phyloP scores from a whole-genome alignment of 1,140 invertebrate species.

The Drosophila pallidifrons region DNA sequence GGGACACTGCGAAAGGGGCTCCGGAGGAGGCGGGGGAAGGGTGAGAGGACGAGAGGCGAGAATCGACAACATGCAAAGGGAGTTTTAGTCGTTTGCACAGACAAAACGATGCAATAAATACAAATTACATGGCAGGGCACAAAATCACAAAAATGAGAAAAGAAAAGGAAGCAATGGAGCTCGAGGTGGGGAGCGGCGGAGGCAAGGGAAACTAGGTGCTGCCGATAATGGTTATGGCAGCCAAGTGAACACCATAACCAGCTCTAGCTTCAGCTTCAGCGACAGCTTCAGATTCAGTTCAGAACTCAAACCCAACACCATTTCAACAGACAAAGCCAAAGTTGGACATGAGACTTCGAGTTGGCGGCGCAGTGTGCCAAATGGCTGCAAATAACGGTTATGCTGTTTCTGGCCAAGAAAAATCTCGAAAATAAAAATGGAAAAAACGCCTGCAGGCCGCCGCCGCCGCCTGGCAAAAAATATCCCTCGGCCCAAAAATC shows the following conservation, averaged over 20 bases:
- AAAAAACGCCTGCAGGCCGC: neutral
- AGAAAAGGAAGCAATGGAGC: slow-evolving; percentile 13
- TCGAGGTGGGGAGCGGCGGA: neutral
- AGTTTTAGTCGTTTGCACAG: slow-evolving; percentile 78
- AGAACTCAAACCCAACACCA: slow-evolving; percentile 39
- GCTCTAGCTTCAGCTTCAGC: slow-evolving; percentile 1
- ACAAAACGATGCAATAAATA: slow-evolving; percentile 84
- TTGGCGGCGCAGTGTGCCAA: slow-evolving; percentile 59
- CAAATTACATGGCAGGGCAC: slow-evolving; percentile 79
- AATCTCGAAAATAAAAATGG: slow-evolving; percentile 15
- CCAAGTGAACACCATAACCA: slow-evolving; percentile 47
- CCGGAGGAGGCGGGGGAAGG: neutral
- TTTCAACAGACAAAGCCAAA: slow-evolving; percentile 55
- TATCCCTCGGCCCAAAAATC: slow-evolving; percentile 12
- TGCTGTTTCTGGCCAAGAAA: slow-evolving; percentile 22
- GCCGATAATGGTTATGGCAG: slow-evolving; percentile 78
- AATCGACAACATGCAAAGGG: slow-evolving; percentile 81
- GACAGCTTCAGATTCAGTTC: slow-evolving; percentile 7
- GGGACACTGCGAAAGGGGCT: neutral
- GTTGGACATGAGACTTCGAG: slow-evolving; percentile 42
- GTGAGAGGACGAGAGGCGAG: slow-evolving; percentile 19
- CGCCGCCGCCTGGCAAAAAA: slow-evolving; percentile 13
- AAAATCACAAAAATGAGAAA: slow-evolving; percentile 52
- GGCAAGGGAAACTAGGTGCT: slow-evolving; percentile 62
- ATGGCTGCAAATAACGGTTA: slow-evolving; percentile 78